A percentile compares a stretch with the other conserved stretches of the same genome.
Evolutionary conservation across 1,140 invertebrate species (phyloP).

Genomic region (Drosophila pectinifera): DNA sequence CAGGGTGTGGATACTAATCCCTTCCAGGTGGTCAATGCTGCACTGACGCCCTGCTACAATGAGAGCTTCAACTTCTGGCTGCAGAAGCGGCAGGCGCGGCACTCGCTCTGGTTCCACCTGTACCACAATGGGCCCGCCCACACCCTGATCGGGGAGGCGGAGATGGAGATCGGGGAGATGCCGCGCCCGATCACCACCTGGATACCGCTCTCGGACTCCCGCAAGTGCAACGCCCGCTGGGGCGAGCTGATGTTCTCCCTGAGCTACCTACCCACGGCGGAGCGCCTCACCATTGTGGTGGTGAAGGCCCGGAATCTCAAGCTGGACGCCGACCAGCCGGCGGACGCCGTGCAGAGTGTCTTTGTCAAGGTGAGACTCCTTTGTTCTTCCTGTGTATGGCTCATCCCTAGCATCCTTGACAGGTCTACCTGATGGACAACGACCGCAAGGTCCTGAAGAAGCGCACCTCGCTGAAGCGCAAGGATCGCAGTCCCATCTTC

Average conservation of each 20-base stretch:
- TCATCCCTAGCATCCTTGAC: not conserved
- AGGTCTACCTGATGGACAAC: conserved; percentile 91
- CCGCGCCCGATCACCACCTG: conserved; percentile 86
- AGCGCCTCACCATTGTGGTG: conserved; percentile 92
- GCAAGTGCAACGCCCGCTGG: conserved; percentile 87
- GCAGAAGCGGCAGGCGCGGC: conserved; percentile 84
- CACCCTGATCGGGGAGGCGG: conserved; percentile 85
- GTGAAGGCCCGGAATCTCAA: conserved; percentile 92
- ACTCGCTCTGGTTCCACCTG: conserved; percentile 84
- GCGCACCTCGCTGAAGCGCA: conserved; percentile 89
- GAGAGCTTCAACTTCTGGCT: conserved; percentile 91
- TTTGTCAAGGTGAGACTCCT: conserved; percentile 71
- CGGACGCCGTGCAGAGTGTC: conserved; percentile 58
- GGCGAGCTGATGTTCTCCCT: conserved; percentile 94
- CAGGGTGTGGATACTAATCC: too few species aligned
- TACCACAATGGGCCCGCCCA: conserved; percentile 83
- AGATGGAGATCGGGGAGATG: conserved; percentile 85
- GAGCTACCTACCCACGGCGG: conserved; percentile 91
- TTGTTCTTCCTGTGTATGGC: too few species aligned
- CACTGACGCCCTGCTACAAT: conserved; percentile 89
- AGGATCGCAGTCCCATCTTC: conserved; percentile 90
- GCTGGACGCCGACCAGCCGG: conserved; percentile 83
- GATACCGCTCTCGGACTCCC: conserved; percentile 85
- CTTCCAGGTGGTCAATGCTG: conserved; percentile 84
- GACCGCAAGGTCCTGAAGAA: conserved; percentile 92